Percentiles rank a stretch among this genome's conserved stretches.
Conservation (phyloP, 30 jellyfish, hydroid and myxozoan species). For the Sanderia malayensis region DNA sequence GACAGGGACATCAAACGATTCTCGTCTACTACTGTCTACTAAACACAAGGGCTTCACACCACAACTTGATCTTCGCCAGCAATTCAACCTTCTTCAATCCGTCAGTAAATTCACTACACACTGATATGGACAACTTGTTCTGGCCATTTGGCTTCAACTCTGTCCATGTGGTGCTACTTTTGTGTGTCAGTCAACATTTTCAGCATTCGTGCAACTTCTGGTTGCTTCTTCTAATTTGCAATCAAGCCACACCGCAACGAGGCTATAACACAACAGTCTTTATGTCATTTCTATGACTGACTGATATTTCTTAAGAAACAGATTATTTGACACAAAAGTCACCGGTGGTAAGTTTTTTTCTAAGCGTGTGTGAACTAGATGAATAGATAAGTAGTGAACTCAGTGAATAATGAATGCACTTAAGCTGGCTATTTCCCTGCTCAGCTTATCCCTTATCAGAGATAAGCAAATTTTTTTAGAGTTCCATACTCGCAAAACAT, state of each 20-base stretch:
- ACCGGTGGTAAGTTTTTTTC: background rate
- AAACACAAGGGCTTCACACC: slow-evolving; percentile 55
- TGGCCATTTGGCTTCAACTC: slow-evolving; percentile 40
- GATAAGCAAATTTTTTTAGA: background rate
- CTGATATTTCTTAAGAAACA: background rate
- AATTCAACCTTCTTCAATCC: slow-evolving; percentile 46
- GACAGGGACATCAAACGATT: slow-evolving; percentile 53
- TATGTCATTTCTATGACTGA: background rate
- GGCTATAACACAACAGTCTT: slow-evolving; percentile 48
- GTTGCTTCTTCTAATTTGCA: slow-evolving; percentile 32
- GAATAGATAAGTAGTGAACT: no score
- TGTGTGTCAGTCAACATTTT: slow-evolving; percentile 43
- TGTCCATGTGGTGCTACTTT: slow-evolving; percentile 59
- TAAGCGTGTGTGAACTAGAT: background rate
- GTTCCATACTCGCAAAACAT: background rate
- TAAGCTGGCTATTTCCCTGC: background rate
- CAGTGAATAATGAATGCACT: no score
- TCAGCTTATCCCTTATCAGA: background rate
- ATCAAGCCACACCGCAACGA: slow-evolving; percentile 26
- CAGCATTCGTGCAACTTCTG: slow-evolving; percentile 55
- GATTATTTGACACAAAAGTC: background rate
- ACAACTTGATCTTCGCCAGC: slow-evolving; percentile 38
- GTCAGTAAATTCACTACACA: slow-evolving; percentile 19
- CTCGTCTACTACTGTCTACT: slow-evolving; percentile 50
- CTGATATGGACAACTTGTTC: slow-evolving; percentile 55